Evolutionary conservation across 2,113 vertebrate species (phyloP).

Genomic region (Podilymbus podiceps): DNA sequence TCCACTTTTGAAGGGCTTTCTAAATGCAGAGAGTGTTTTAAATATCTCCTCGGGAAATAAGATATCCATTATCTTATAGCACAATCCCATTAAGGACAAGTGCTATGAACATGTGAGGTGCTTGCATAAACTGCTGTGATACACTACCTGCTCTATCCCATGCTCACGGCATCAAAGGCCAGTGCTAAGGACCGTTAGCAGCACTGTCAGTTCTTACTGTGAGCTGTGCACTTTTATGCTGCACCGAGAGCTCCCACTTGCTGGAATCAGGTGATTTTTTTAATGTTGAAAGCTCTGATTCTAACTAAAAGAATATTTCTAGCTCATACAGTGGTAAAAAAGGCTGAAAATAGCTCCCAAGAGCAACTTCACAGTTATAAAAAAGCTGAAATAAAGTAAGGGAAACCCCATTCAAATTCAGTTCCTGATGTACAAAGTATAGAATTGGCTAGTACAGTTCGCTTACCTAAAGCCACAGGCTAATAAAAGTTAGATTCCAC

Average conservation of each 20-base stretch:
- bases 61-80: background rate
- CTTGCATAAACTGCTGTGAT: background rate
- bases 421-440: background rate
- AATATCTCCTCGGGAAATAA: constrained; percentile 28
- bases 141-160: background rate
- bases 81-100: background rate
- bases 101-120: background rate
- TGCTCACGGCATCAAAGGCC: background rate
- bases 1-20: background rate
- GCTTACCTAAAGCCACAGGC: background rate
- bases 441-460: background rate
- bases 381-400: constrained; percentile 2
- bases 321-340: background rate
- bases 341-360: background rate
- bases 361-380: background rate
- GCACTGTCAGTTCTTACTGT: background rate
- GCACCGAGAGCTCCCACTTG: background rate
- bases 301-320: constrained; percentile 12
- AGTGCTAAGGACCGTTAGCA: background rate
- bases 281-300: constrained; percentile 12
- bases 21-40: background rate
- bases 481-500: background rate
- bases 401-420: background rate
- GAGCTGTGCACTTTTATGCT: background rate
- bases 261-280: constrained; percentile 16